Base-by-base conservation (phyloP, 2,113 vertebrate species). In the Phocoena phocoena region DNA sequence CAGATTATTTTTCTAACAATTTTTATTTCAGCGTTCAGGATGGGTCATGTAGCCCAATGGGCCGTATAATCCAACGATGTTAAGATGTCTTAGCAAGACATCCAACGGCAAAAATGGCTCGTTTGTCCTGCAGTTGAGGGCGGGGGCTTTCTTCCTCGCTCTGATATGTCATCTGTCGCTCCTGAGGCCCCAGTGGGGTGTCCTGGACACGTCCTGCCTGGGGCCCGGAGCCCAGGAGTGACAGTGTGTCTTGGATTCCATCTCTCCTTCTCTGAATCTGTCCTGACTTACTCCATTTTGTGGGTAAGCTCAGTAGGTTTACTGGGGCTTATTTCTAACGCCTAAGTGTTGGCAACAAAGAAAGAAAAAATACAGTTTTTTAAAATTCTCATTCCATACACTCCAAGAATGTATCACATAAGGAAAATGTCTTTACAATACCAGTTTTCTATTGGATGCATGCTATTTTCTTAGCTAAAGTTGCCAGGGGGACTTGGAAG, bases 401-500 rank as follows among this genome's bases (percentile, higher is more conserved):
- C 31, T 21, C 26, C 25, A 38, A 83, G 65, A 85, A 55, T 20
- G 50, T 55, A 11, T 74, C 68, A 41, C 55, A 33, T 68, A 28
- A 83, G 85, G n/a, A 92, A 71, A 65, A 17, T 28, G 26, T 82
- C 38, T 70, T 95, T 82, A 83, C 58, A 60, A n/a, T 47, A 41
- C 63, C 25, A 5, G 55, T 80, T 90, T 95, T 84, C 80, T 95
- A 38, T 74, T 31, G 53, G 60, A 10, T 65, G 79, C 77, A 5
- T n/a, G 74, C 18, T 77, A 21, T 96, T 92, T 96, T 87, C 96
- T 36, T 91, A 17, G 60, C 31, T 88, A 62, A 76, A 95, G 88
- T 76, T 89, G 85, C 90, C 70, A 68, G 0, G 53, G n/a, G 26
- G 55, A 36, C 81, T 89, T 87, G 25, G 63, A 58, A 93, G 77